These are phyloP conservation scores for Glyptemys insculpta DNA, from an alignment of 2,797 vertebrate genomes.

Conservation along the genomic window DNA sequence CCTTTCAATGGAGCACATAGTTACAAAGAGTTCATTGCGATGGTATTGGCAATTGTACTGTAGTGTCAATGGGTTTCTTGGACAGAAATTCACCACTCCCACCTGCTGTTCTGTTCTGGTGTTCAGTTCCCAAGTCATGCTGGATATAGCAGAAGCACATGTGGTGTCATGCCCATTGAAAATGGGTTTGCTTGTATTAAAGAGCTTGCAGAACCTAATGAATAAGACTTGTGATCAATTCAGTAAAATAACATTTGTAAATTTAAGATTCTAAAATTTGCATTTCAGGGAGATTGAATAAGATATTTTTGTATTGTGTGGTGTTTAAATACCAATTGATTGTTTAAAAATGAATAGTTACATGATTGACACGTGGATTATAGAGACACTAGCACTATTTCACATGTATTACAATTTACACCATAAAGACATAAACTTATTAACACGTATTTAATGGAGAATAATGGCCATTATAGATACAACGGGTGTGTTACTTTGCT, in stretches of 20 bases:
- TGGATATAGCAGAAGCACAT: not conserved
- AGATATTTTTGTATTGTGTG: not conserved
- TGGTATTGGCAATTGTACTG: not conserved
- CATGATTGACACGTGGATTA: not conserved
- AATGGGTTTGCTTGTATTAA: not conserved
- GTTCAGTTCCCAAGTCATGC: not conserved
- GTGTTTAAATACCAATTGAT: not conserved
- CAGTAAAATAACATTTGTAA: not conserved
- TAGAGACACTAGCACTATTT: not conserved
- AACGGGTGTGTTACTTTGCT: not conserved
- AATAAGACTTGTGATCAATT: not conserved
- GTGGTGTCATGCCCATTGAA: not conserved
- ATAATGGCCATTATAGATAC: not conserved
- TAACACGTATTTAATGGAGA: not conserved
- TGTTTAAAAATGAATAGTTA: not conserved
- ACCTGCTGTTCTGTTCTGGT: not conserved
- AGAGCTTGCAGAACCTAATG: not conserved
- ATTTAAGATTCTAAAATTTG: not conserved
- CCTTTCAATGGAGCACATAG: not conserved
- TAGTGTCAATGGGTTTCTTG: not conserved
- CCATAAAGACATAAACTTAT: not conserved
- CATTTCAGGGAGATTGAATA: not conserved
- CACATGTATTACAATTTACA: not conserved
- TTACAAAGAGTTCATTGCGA: not conserved
- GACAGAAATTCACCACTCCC: not conserved